phyloP scores from a whole-genome alignment of 2,797 vertebrate species.

The Meriones psammophilus region DNA sequence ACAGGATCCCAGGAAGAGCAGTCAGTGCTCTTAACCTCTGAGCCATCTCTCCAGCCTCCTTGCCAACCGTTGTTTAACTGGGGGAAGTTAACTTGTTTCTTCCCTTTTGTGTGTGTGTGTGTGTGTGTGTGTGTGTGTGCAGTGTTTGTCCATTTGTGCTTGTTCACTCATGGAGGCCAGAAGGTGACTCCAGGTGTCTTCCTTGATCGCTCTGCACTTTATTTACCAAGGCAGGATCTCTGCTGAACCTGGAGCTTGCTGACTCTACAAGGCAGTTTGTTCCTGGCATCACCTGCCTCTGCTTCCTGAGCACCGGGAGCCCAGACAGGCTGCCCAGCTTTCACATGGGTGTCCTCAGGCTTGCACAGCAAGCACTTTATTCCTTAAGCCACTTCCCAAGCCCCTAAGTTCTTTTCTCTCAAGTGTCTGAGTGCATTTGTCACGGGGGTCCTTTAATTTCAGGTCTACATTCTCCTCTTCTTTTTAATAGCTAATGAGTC shows the following conservation, averaged over 20 bases:
- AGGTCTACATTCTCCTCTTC: conserved; percentile 74
- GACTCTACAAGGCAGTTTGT: no score
- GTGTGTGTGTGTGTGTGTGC: no score
- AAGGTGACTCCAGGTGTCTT: no score
- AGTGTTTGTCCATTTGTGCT: background rate
- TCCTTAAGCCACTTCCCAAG: background rate
- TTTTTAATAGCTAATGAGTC: conserved; percentile 78
- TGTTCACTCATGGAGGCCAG: background rate
- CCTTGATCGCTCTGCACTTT: no score
- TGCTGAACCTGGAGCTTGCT: background rate
- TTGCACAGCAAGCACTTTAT: background rate
- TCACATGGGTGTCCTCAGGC: background rate
- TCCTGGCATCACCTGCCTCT: background rate
- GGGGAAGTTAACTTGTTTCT: conserved; percentile 58
- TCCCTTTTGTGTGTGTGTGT: background rate
- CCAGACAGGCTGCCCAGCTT: background rate
- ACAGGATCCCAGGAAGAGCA: no score
- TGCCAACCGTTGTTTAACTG: background rate
- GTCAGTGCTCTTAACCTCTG: no score
- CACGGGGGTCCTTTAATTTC: conserved; percentile 77
- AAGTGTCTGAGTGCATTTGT: conserved; percentile 55
- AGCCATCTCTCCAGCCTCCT: background rate
- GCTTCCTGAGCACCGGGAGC: background rate
- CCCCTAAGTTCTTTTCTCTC: background rate
- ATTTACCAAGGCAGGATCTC: background rate